These are phyloP conservation scores for Phyllostomus hastatus DNA, from an alignment of 2,113 vertebrate species.

Conservation along the genomic window DNA sequence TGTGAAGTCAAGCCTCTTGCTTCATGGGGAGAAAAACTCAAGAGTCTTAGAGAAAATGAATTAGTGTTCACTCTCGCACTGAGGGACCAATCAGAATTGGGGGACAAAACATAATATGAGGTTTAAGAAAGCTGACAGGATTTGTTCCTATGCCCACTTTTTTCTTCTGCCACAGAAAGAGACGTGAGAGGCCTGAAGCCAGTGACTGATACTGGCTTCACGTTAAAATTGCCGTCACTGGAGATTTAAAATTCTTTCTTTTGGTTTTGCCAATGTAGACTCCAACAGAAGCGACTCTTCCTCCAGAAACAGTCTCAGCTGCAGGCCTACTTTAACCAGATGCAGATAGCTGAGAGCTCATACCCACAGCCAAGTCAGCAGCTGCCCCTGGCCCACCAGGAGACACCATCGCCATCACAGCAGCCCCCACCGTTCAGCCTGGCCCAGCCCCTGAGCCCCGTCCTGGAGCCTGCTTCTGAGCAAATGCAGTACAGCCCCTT, in stretches of 20 bases:
- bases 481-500: constrained; percentile 84
- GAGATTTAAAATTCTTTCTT: neutral
- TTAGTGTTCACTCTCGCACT: neutral
- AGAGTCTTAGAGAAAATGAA: neutral
- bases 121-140: neutral
- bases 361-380: constrained; percentile 81
- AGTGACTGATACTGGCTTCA: neutral
- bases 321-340: constrained; percentile 97
- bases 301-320: constrained; percentile 96
- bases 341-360: constrained; percentile 94
- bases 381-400: constrained; percentile 77
- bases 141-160: neutral
- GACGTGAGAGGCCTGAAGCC: neutral
- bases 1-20: neutral
- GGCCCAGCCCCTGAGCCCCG: constrained; percentile 84
- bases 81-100: neutral
- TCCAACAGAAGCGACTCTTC: constrained; percentile 96
- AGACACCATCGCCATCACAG: constrained; percentile 45
- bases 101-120: neutral
- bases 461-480: constrained; percentile 81
- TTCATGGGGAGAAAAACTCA: neutral
- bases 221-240: neutral
- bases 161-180: neutral
- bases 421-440: constrained; percentile 74
- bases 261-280: constrained; percentile 80